phyloP scores from a whole-genome alignment of 2,888 invertebrate genomes.

The Leucophenga maculata region DNA sequence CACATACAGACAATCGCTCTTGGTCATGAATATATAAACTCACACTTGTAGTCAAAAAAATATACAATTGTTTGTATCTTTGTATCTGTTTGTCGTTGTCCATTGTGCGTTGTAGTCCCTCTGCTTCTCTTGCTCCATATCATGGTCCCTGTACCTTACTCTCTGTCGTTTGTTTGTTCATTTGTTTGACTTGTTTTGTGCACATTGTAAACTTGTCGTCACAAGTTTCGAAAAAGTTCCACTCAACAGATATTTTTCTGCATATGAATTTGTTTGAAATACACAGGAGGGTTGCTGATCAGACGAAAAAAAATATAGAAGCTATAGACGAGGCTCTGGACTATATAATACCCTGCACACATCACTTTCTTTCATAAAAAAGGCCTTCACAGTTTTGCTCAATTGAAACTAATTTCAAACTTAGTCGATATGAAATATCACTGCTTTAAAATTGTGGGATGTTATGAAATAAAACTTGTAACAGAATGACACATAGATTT shows the following conservation, averaged over 20 bases:
- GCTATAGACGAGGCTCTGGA: too few species aligned
- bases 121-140: neutral
- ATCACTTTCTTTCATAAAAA: too few species aligned
- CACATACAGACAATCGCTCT: neutral
- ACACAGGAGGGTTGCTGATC: neutral
- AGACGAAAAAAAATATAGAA: too few species aligned
- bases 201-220: conserved; percentile 58
- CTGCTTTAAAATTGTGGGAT: neutral
- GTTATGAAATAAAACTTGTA: too few species aligned
- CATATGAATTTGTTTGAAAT: conserved; percentile 47
- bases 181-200: conserved; percentile 39
- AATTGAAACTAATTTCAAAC: too few species aligned
- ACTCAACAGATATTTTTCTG: conserved; percentile 27
- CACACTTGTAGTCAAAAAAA: conserved; percentile 10
- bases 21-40: conserved; percentile 14
- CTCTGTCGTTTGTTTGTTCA: conserved; percentile 20
- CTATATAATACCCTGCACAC: too few species aligned
- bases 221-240: conserved; percentile 39
- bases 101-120: conserved; percentile 18
- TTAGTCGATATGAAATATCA: neutral
- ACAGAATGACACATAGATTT: too few species aligned
- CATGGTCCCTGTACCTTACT: too few species aligned
- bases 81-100: conserved; percentile 45
- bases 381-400: too few species aligned
- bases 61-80: conserved; percentile 21